A percentile compares a stretch with the other conserved stretches of the same genome.
Conservation (phyloP, 2,797 vertebrate genomes). For the Cygnus olor region DNA sequence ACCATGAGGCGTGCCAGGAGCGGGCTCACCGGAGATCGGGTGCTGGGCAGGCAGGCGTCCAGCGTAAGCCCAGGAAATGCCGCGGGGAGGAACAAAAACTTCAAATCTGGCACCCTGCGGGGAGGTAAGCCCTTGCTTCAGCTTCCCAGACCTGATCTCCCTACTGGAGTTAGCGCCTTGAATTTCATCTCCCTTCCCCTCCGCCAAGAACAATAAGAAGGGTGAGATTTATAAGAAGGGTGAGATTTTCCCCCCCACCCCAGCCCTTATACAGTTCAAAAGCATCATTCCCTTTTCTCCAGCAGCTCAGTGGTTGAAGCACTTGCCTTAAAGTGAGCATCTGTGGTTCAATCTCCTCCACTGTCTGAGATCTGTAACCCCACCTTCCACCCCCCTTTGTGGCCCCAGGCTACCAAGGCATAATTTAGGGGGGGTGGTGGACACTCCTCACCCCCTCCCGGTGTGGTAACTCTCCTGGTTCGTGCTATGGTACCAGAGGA, state of each 20-base stretch:
- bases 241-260: background rate
- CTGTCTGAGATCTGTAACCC: background rate
- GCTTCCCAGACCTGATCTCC: background rate
- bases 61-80: background rate
- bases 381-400: background rate
- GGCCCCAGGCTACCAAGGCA: background rate
- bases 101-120: background rate
- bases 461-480: background rate
- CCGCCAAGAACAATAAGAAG: background rate
- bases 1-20: accelerated
- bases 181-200: background rate
- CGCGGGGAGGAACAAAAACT: background rate
- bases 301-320: background rate
- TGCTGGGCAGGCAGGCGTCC: background rate
- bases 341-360: background rate
- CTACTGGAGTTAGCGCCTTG: background rate
- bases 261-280: background rate
- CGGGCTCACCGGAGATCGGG: accelerated
- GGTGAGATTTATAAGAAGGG: no score
- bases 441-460: background rate
- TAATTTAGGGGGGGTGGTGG: background rate
- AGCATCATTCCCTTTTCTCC: background rate
- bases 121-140: background rate
- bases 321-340: background rate
- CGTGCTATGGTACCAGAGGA: background rate